A percentile compares a stretch with the other conserved stretches of the same genome.
Conservation (phyloP, 2,888 invertebrate species). For the Eutolmus rufibarbis region DNA sequence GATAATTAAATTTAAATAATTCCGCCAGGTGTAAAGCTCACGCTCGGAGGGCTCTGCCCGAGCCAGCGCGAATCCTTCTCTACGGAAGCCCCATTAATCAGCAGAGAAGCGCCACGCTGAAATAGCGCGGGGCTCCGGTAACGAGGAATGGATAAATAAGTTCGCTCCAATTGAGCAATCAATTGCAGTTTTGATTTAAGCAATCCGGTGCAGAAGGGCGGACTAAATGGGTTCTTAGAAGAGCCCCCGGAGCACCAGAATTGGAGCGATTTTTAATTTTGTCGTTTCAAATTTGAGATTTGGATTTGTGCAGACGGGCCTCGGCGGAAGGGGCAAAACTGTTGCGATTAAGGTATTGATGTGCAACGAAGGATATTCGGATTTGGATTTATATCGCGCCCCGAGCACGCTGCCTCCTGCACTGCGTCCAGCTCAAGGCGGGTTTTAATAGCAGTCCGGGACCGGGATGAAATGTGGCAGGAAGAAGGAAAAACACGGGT, state of each 20-base stretch:
- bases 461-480: background rate
- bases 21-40: background rate
- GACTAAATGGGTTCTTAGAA: background rate
- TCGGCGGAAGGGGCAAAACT: background rate
- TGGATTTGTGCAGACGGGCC: background rate
- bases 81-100: background rate
- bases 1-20: background rate
- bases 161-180: background rate
- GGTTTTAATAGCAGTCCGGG: slow-evolving; percentile 8
- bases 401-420: background rate
- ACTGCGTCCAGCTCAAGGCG: background rate
- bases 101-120: background rate
- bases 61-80: background rate
- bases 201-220: background rate
- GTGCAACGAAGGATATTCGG: background rate
- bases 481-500: background rate
- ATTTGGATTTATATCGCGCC: background rate
- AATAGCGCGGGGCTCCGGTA: background rate
- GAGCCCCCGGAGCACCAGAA: background rate
- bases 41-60: background rate
- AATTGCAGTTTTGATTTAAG: background rate
- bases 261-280: background rate
- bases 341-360: background rate
- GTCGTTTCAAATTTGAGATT: background rate
- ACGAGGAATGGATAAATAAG: background rate